Evolutionary conservation across 2,888 invertebrate species (phyloP).

Genomic region (Ypsolopha scabrella): DNA sequence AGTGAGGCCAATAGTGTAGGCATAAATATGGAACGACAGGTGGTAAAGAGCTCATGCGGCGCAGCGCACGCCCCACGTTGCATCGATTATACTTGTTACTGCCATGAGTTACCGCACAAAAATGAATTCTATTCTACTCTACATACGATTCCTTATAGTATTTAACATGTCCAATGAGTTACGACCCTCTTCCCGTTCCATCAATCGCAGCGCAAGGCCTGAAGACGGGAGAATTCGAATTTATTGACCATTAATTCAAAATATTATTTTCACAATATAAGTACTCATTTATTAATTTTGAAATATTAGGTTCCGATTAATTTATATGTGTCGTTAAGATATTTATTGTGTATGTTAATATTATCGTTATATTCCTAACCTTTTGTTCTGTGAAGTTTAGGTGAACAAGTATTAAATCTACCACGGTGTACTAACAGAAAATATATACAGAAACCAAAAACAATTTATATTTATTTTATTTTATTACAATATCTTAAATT

Average conservation of each 20-base stretch:
- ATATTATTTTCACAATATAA: constrained; percentile 72
- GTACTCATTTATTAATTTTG: constrained; percentile 72
- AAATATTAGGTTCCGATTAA: constrained; percentile 71
- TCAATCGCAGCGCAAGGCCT: constrained; percentile 59
- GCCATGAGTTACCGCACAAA: constrained; percentile 26
- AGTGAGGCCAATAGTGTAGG: constrained; percentile 70
- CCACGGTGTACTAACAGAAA: neutral
- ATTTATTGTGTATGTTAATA: constrained; percentile 70
- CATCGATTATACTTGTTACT: constrained; percentile 31
- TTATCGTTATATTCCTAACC: constrained; percentile 61
- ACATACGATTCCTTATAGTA: constrained; percentile 33
- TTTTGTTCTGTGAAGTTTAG: constrained; percentile 47
- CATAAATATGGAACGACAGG: constrained; percentile 71
- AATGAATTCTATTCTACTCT: constrained; percentile 38
- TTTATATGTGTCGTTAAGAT: constrained; percentile 70
- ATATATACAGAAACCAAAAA: neutral
- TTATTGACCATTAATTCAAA: constrained; percentile 71
- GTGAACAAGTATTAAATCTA: neutral
- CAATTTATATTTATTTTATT: no score
- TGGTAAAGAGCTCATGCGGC: constrained; percentile 68
- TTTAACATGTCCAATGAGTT: constrained; percentile 14
- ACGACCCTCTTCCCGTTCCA: constrained; percentile 16
- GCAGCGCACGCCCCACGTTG: constrained; percentile 56
- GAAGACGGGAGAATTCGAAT: constrained; percentile 70
- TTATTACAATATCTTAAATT: no score